Percentiles rank a stretch among this genome's conserved stretches.
Evolutionary conservation across 2,797 vertebrate species (phyloP).

Genomic region (Esox lucius): DNA sequence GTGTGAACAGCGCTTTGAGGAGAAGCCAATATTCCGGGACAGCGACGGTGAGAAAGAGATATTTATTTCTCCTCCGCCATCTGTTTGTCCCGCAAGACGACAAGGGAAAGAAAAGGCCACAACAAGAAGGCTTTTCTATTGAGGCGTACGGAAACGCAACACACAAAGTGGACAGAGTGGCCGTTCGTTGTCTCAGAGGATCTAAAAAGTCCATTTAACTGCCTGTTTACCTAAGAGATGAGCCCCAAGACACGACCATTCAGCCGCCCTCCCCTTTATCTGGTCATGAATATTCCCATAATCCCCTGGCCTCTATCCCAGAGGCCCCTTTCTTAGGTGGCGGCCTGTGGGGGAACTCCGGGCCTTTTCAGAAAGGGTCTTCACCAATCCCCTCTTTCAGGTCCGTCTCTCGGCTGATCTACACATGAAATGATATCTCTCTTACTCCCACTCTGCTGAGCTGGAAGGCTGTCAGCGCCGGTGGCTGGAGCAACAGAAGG

Average conservation of each 20-base stretch:
- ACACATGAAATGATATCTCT: constrained; percentile 88
- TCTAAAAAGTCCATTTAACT: constrained; percentile 80
- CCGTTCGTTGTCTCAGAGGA: constrained; percentile 62
- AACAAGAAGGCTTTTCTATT: constrained; percentile 66
- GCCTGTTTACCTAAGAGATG: constrained; percentile 94
- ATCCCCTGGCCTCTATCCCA: constrained; percentile 85
- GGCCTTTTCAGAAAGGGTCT: constrained; percentile 71
- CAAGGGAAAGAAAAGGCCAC: constrained; percentile 61
- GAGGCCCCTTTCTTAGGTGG: constrained; percentile 75
- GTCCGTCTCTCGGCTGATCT: constrained; percentile 80
- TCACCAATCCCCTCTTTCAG: constrained; percentile 80
- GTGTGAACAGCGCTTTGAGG: constrained; percentile 48
- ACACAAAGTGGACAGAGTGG: constrained; percentile 60
- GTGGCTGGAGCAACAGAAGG: constrained; percentile 68
- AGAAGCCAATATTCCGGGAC: constrained; percentile 52
- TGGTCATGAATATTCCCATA: constrained; percentile 96
- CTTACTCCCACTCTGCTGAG: constrained; percentile 77
- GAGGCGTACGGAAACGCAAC: constrained; percentile 59
- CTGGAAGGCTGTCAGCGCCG: constrained; percentile 72
- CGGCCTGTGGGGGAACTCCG: constrained; percentile 66
- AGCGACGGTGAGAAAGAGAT: constrained; percentile 68
- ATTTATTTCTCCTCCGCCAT: constrained; percentile 70
- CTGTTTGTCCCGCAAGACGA: constrained; percentile 71
- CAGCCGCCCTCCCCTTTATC: constrained; percentile 84
- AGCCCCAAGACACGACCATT: constrained; percentile 87